Conservation (phyloP, 2,113 vertebrate genomes). For the Silurus asotus region DNA sequence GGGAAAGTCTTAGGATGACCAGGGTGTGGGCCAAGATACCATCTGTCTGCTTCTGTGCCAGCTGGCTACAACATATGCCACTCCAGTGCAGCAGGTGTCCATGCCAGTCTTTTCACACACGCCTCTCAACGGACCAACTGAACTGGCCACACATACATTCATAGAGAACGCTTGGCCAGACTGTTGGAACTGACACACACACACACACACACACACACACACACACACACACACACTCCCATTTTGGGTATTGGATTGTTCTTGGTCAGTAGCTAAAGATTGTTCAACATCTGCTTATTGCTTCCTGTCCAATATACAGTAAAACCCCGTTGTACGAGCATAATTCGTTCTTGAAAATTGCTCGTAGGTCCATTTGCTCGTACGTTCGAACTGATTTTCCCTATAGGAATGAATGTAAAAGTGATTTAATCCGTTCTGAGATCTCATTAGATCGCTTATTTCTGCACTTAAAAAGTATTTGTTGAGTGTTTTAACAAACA, state of each 20-base stretch:
- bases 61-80: slow-evolving; percentile 22
- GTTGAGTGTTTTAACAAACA: too few species aligned
- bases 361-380: too few species aligned
- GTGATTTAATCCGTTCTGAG: too few species aligned
- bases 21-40: slow-evolving; percentile 19
- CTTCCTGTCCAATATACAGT: neutral
- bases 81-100: slow-evolving; percentile 39
- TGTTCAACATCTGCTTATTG: neutral
- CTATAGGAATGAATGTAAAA: too few species aligned
- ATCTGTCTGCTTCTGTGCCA: slow-evolving; percentile 30
- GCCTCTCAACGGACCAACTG: neutral
- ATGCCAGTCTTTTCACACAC: slow-evolving; percentile 39
- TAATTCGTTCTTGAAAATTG: too few species aligned
- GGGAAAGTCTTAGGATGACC: slow-evolving; percentile 5
- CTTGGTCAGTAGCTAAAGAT: neutral
- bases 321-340: too few species aligned
- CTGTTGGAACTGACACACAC: neutral
- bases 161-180: neutral
- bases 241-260: neutral
- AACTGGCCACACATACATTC: slow-evolving; percentile 25
- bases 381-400: too few species aligned
- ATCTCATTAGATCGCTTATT: too few species aligned
- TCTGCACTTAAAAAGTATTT: too few species aligned
- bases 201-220: slow-evolving; percentile 20
- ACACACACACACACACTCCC: neutral